Evolutionary conservation across 2,888 invertebrate genomes (phyloP).

Genomic region (Timandra comae): DNA sequence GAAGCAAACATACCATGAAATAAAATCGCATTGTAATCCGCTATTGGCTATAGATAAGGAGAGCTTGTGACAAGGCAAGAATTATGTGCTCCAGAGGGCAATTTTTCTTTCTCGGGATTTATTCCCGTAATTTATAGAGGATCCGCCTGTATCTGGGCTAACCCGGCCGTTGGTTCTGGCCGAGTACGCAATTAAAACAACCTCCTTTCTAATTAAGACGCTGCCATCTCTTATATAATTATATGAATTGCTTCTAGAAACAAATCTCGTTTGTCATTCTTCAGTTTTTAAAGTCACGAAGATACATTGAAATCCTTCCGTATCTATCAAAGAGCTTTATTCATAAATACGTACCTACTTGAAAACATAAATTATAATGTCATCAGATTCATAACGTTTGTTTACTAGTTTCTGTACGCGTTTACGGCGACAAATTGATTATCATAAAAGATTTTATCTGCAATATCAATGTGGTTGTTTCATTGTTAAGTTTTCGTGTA

Average conservation of each 20-base stretch:
- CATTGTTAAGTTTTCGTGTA: conserved; percentile 17
- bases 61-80: conserved; percentile 77
- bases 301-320: background rate
- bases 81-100: conserved; percentile 77
- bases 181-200: conserved; percentile 62
- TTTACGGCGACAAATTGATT: conserved; percentile 2
- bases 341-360: background rate
- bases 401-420: background rate
- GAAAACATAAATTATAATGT: background rate
- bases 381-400: background rate
- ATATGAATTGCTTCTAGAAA: background rate
- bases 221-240: conserved; percentile 15
- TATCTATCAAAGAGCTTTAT: background rate
- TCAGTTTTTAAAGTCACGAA: no score
- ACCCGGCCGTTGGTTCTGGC: conserved; percentile 53
- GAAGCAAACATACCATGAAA: conserved; percentile 63
- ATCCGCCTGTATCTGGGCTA: conserved; percentile 74
- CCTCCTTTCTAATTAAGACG: conserved; percentile 51
- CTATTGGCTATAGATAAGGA: conserved; percentile 76
- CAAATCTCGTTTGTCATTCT: background rate
- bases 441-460: conserved; percentile 13
- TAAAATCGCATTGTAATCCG: conserved; percentile 77
- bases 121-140: conserved; percentile 76
- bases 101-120: conserved; percentile 76
- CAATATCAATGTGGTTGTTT: conserved; percentile 12